These are phyloP conservation scores for Protula sp. DNA, from an alignment of 2,888 invertebrate genomes.

Conservation along the genomic window DNA sequence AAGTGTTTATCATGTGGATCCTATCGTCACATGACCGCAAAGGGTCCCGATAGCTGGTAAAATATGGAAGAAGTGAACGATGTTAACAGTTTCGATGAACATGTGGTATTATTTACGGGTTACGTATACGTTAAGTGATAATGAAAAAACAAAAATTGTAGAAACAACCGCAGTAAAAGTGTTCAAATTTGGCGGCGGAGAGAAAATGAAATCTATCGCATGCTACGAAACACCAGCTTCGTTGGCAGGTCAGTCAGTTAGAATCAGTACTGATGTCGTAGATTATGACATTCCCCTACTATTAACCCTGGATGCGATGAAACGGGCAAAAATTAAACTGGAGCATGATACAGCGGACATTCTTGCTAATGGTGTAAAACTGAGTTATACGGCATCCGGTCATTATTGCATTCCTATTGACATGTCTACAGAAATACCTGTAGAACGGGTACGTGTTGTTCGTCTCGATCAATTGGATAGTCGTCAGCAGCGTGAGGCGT, in stretches of 20 bases:
- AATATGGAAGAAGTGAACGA: too few species aligned
- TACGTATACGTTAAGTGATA: background rate
- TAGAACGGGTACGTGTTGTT: background rate
- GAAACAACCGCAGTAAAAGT: too few species aligned
- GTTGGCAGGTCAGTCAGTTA: background rate
- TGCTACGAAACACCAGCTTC: constrained; percentile 1
- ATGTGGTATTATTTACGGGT: background rate
- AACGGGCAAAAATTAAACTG: constrained; percentile 1
- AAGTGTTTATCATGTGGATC: constrained; percentile 19
- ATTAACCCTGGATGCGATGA: too few species aligned
- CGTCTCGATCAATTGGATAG: background rate
- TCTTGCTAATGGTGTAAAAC: too few species aligned
- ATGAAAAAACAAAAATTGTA: background rate
- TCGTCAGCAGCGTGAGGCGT: background rate
- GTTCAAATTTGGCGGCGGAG: constrained; percentile 3
- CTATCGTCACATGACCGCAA: constrained; percentile 13
- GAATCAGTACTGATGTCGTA: too few species aligned
- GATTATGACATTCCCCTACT: too few species aligned
- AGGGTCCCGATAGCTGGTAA: constrained; percentile 21
- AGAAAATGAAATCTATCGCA: background rate
- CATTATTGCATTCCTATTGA: too few species aligned
- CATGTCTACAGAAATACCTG: background rate
- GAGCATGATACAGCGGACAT: constrained; percentile 2
- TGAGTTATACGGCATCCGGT: too few species aligned
- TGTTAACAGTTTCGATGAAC: constrained; percentile 14